Evolutionary conservation across 2,888 invertebrate species (phyloP).

Genomic region (Microdon myrmicae): DNA sequence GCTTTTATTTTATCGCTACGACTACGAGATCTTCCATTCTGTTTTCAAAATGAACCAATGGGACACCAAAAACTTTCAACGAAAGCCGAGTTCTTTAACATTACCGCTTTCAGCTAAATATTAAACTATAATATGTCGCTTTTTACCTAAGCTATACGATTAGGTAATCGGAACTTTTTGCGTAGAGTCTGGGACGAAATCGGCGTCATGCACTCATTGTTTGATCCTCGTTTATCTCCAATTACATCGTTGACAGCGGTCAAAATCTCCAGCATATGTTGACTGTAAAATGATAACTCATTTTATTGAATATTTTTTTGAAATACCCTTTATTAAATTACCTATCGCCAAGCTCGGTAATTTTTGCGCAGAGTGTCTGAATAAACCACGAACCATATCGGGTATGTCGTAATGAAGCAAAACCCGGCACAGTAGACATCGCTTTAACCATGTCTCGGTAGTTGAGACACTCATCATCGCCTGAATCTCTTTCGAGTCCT

Average conservation of each 20-base stretch:
- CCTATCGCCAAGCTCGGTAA: slow-evolving; percentile 56
- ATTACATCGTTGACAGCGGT: slow-evolving; percentile 57
- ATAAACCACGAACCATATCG: slow-evolving; percentile 64
- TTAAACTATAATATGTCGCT: too few species aligned
- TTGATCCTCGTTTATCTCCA: slow-evolving; percentile 55
- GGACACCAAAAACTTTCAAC: too few species aligned
- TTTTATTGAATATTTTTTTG: neutral
- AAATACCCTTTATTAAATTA: slow-evolving; percentile 28
- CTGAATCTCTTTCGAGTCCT: slow-evolving; percentile 43
- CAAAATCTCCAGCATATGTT: slow-evolving; percentile 61
- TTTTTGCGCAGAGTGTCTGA: slow-evolving; percentile 60
- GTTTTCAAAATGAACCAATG: neutral
- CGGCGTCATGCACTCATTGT: slow-evolving; percentile 60
- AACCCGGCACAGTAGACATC: slow-evolving; percentile 63
- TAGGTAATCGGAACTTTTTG: slow-evolving; percentile 59
- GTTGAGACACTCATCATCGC: slow-evolving; percentile 12
- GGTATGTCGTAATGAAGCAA: slow-evolving; percentile 60
- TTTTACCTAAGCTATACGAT: too few species aligned
- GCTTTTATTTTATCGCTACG: too few species aligned
- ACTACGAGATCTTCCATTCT: neutral
- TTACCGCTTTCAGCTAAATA: too few species aligned
- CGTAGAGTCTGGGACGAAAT: slow-evolving; percentile 55
- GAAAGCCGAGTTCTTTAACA: too few species aligned
- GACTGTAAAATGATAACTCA: slow-evolving; percentile 56
- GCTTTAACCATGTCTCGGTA: slow-evolving; percentile 60